These are phyloP conservation scores for Orius insidiosus DNA, from an alignment of 1,140 invertebrate genomes.

Conservation along the genomic window DNA sequence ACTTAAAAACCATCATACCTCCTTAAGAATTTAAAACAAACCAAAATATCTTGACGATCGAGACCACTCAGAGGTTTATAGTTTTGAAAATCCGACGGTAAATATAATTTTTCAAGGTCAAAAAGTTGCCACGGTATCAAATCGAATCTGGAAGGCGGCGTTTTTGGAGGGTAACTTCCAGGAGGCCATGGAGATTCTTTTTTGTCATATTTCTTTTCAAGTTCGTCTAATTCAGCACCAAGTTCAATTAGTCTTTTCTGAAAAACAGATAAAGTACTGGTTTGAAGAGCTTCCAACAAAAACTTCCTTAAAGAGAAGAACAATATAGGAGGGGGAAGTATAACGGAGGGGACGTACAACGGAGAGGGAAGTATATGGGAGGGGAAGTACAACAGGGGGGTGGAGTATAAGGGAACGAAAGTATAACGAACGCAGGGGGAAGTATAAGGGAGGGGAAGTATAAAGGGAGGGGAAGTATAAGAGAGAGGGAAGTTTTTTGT, in stretches of 20 bases:
- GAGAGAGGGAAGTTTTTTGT: too few relatives aligned
- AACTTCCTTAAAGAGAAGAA: too few relatives aligned
- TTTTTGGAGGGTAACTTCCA: conserved; percentile 49
- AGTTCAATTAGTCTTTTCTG: neutral
- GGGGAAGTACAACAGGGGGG: too few relatives aligned
- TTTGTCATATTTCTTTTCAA: conserved; percentile 4
- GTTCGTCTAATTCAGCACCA: neutral
- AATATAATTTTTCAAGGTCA: conserved; percentile 62
- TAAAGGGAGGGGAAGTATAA: too few relatives aligned
- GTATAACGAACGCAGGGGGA: too few relatives aligned
- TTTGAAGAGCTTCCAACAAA: too few relatives aligned
- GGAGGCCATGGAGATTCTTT: conserved; percentile 49
- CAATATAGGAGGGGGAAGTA: too few relatives aligned
- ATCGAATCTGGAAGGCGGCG: conserved; percentile 63
- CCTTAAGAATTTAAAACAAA: conserved; percentile 17
- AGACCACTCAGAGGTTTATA: conserved; percentile 36
- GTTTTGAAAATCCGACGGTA: conserved; percentile 47
- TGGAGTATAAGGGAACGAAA: too few relatives aligned
- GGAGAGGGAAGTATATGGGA: too few relatives aligned
- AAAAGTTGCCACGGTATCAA: conserved; percentile 69
- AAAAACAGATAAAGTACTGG: conserved; percentile 35
- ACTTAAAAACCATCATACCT: too few relatives aligned
- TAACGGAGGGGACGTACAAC: too few relatives aligned
- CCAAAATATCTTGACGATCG: conserved; percentile 44
- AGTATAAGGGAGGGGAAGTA: too few relatives aligned